Evolutionary conservation across 2,797 vertebrate species (phyloP).

Genomic region (Micrastur ruficollis): DNA sequence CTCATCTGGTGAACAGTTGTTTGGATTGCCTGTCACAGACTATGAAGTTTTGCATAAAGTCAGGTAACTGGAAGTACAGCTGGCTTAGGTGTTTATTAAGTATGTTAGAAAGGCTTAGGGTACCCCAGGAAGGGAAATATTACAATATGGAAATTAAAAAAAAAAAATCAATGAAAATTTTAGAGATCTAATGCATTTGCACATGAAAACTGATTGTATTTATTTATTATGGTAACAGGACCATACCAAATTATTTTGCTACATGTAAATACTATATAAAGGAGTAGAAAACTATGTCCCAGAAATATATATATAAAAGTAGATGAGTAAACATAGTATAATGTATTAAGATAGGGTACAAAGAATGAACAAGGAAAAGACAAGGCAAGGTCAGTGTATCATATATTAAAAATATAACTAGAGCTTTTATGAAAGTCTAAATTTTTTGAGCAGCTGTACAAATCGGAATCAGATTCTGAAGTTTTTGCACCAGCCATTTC

Average conservation of each 20-base stretch:
- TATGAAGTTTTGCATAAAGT: conserved; percentile 80
- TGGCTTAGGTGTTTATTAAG: not conserved
- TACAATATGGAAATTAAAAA: not conserved
- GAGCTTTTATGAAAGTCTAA: not conserved
- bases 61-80: conserved; percentile 68
- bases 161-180: not conserved
- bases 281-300: not conserved
- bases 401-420: not conserved
- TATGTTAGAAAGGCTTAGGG: not conserved
- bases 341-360: not conserved
- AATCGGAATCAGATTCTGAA: not conserved
- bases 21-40: conserved; percentile 84
- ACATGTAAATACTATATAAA: not conserved
- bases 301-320: not conserved
- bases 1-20: conserved; percentile 81
- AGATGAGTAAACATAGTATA: not conserved
- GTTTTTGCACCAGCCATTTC: not conserved
- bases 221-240: not conserved
- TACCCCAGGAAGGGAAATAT: not conserved
- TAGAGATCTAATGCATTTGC: not conserved
- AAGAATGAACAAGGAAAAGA: not conserved
- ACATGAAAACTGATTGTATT: not conserved
- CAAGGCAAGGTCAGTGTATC: not conserved
- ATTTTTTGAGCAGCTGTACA: not conserved
- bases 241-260: not conserved